Percentiles rank a stretch among this genome's conserved stretches.
Evolutionary conservation across 2,888 invertebrate species (phyloP).

Genomic region (Mesoligia furuncula): DNA sequence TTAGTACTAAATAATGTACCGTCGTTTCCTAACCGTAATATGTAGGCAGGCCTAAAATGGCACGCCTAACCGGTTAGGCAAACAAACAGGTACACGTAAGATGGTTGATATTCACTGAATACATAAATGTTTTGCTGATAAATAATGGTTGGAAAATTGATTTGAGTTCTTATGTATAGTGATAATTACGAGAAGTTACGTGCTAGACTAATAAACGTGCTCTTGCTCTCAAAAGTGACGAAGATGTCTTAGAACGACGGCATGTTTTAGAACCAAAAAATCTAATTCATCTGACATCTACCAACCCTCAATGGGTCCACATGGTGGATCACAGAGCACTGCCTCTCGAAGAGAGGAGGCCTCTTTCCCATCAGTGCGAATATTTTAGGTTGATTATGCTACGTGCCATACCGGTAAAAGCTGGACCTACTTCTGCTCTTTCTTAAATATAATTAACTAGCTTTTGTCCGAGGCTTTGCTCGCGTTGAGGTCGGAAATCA

Average conservation of each 20-base stretch:
- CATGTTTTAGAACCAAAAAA: too few species aligned
- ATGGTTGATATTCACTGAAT: conserved; percentile 42
- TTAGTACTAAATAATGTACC: conserved; percentile 56
- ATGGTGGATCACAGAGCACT: too few species aligned
- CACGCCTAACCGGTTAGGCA: conserved; percentile 25
- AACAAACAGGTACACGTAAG: conserved; percentile 38
- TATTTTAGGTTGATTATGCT: too few species aligned
- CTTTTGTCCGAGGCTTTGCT: neutral
- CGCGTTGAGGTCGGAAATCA: too few species aligned
- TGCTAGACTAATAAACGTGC: too few species aligned
- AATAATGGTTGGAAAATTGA: conserved; percentile 16
- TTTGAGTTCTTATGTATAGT: too few species aligned
- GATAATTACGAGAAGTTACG: neutral
- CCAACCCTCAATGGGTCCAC: too few species aligned
- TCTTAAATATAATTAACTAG: neutral
- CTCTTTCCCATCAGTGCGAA: too few species aligned
- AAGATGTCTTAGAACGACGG: too few species aligned
- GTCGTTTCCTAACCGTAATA: conserved; percentile 45
- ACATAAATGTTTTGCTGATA: conserved; percentile 31
- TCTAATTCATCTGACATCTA: too few species aligned
- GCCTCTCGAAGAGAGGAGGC: too few species aligned
- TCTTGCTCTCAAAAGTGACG: too few species aligned
- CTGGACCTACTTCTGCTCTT: neutral
- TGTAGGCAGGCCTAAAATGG: conserved; percentile 46
- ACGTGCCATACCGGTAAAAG: neutral